Conservation (phyloP, 2,797 vertebrate genomes). For the Anas bernieri region DNA sequence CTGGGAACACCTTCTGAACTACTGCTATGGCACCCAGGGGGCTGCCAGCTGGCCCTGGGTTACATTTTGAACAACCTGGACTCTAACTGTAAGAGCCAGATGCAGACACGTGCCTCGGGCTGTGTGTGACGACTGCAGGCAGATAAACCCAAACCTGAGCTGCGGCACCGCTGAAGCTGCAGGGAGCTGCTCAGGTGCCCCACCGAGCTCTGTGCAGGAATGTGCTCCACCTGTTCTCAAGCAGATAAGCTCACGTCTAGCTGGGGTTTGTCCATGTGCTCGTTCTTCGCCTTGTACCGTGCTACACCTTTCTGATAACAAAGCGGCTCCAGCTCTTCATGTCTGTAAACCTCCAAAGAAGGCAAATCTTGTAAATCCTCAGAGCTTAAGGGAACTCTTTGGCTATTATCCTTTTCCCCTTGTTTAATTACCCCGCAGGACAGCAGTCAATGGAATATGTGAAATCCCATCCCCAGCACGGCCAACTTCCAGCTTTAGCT, state of each 20-base stretch:
- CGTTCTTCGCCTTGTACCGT: background rate
- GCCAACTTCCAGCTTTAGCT: background rate
- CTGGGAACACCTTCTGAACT: background rate
- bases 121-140: background rate
- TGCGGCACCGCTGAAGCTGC: background rate
- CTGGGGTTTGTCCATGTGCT: background rate
- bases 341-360: background rate
- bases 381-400: background rate
- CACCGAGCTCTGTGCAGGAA: background rate
- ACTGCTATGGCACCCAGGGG: accelerated
- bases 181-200: background rate
- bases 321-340: background rate
- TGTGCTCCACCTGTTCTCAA: background rate
- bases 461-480: background rate
- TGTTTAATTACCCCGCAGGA: conserved; percentile 29
- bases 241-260: background rate
- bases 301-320: background rate
- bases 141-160: background rate
- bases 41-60: background rate
- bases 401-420: background rate
- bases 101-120: accelerated
- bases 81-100: background rate
- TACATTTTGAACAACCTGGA: background rate
- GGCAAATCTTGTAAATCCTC: background rate
- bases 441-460: background rate